These are phyloP conservation scores for Astyanax mexicanus DNA, from an alignment of 2,797 vertebrate species.

Conservation along the genomic window DNA sequence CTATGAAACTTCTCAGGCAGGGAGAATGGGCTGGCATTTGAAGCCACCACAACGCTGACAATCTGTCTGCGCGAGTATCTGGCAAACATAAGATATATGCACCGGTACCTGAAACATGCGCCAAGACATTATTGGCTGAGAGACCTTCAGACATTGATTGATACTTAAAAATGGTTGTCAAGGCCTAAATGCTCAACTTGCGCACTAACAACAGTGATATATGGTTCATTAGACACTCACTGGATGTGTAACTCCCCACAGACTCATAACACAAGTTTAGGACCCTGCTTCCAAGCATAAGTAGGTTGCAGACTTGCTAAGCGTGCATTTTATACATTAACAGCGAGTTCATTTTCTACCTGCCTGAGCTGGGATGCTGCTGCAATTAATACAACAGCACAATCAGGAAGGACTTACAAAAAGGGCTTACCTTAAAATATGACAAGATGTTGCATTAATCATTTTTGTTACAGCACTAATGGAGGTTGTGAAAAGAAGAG, in stretches of 20 bases:
- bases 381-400: too few species aligned
- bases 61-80: background rate
- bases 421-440: background rate
- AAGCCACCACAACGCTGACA: background rate
- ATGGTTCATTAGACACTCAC: background rate
- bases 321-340: background rate
- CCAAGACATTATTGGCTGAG: background rate
- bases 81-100: slow-evolving; percentile 11
- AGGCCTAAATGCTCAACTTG: background rate
- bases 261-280: background rate
- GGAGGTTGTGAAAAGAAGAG: too few species aligned
- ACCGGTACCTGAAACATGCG: background rate
- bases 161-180: background rate
- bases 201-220: background rate
- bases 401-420: background rate
- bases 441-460: background rate
- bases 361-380: background rate
- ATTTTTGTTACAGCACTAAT: background rate
- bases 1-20: slow-evolving; percentile 20
- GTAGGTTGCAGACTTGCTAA: slow-evolving; percentile 6
- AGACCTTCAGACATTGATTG: slow-evolving; percentile 9
- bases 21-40: slow-evolving; percentile 13
- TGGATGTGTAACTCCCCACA: background rate
- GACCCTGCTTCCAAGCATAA: background rate
- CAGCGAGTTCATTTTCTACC: background rate